phyloP scores from a whole-genome alignment of 2,888 invertebrate species.

The Pyrgus malvae region DNA sequence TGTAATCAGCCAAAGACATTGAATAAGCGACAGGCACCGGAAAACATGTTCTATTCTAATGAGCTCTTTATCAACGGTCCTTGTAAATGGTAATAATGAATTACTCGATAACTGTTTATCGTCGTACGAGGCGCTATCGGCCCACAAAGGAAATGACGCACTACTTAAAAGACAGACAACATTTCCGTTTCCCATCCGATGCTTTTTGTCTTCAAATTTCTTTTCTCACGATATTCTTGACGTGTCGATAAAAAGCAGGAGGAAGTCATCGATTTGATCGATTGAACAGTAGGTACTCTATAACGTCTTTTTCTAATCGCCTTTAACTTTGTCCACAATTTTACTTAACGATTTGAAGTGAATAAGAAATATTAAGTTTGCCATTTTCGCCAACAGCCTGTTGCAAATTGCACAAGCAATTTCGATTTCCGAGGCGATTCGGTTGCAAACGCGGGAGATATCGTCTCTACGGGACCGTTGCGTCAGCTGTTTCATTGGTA shows the following conservation, averaged over 20 bases:
- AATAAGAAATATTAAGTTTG: constrained; percentile 7
- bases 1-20: constrained; percentile 3
- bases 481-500: constrained; percentile 60
- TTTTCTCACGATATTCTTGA: constrained; percentile 61
- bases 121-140: constrained; percentile 56
- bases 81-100: constrained; percentile 61
- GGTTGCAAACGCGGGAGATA: constrained; percentile 44
- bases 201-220: constrained; percentile 52
- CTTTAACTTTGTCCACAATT: no score
- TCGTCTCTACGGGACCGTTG: constrained; percentile 53
- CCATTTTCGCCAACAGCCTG: constrained; percentile 11
- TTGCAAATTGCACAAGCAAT: constrained; percentile 36
- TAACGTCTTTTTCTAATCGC: neutral
- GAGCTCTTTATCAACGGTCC: constrained; percentile 33
- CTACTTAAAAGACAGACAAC: constrained; percentile 53
- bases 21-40: constrained; percentile 32
- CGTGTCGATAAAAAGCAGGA: constrained; percentile 47
- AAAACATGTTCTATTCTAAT: constrained; percentile 22
- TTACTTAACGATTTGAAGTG: no score
- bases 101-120: constrained; percentile 62
- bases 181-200: constrained; percentile 70
- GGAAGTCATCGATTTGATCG: constrained; percentile 58
- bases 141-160: constrained; percentile 69
- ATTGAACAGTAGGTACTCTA: constrained; percentile 24
- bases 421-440: constrained; percentile 36